Percentiles rank a stretch among this genome's conserved stretches.
phyloP scores from a whole-genome alignment of 2,113 vertebrate species.

The Cyphomyrus plagiostoma region DNA sequence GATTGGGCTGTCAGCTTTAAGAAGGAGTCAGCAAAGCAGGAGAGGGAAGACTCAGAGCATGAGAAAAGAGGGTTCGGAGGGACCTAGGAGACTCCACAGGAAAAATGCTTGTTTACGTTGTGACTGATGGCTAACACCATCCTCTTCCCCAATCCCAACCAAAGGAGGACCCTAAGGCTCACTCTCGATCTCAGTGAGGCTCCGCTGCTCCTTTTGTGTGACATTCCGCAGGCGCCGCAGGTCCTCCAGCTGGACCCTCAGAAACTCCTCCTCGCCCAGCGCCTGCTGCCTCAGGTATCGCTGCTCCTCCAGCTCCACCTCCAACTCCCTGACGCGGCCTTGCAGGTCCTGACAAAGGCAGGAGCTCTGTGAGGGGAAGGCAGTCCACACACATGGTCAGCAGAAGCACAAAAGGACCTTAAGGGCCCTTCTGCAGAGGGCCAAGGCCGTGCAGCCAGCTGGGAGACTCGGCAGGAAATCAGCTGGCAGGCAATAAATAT shows the following conservation, averaged over 20 bases:
- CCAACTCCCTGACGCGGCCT: constrained; percentile 78
- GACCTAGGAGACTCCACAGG: neutral
- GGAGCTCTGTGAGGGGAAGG: constrained; percentile 60
- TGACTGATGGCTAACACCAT: neutral
- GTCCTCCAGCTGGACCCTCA: constrained; percentile 84
- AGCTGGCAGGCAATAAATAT: too few species aligned
- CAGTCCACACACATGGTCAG: neutral
- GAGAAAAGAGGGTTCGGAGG: neutral
- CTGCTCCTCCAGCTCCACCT: constrained; percentile 90
- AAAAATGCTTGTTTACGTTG: neutral
- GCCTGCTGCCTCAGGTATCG: constrained; percentile 86
- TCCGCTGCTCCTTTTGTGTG: constrained; percentile 89
- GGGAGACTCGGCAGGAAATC: neutral
- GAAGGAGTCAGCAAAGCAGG: neutral
- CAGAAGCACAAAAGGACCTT: neutral
- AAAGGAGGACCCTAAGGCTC: constrained; percentile 35
- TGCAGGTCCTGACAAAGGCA: constrained; percentile 73
- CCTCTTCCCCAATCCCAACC: neutral
- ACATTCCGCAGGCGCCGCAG: constrained; percentile 78
- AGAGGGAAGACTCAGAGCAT: neutral
- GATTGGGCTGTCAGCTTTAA: neutral
- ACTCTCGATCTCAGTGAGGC: constrained; percentile 90
- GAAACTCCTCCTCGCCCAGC: constrained; percentile 79
- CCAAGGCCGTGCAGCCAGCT: neutral
- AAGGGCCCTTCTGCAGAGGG: neutral